Evolutionary conservation across 2,113 vertebrate species (phyloP), one percentile per base, ranked within the genome.

Genomic region (Spea multiplicata): DNA sequence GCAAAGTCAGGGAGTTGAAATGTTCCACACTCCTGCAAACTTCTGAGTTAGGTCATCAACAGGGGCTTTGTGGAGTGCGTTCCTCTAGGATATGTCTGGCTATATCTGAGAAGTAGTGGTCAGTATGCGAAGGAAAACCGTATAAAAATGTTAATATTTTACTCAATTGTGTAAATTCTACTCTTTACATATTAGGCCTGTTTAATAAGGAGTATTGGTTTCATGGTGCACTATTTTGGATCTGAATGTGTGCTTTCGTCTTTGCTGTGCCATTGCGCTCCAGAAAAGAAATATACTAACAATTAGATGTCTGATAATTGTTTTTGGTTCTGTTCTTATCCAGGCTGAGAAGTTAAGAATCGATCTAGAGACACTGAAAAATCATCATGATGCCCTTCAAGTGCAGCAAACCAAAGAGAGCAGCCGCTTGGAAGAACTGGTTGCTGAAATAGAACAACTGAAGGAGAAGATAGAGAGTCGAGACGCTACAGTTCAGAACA

Each of bases 331-430:
- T 76, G 66, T 75, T 74, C 49, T 67, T 67, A 66, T 16, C 14
- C 82, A 88, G 87, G 81, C 30, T 47, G 81, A 13, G 8, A 57
- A 69, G 6, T 14, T 69, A n/a, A 69, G 49, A 4, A 52, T 47
- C 6, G 74, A 76, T 10, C 16, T 76, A 17, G 17, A 76, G 44
- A 30, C 55, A 5, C 66, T 69, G 44, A 14, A 69, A 61, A 44
- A 57, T 16, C 30, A 76, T 14, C 45, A 59, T 59, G 45, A 16
- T 14, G 4, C 48, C 14, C 6, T 76, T 0, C 0, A 14, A 10
- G n/a, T n/a, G 12, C 8, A 30, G 5, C 44, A 76, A 6, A 30
- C 3, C 8, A 14, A 12, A 7, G 67, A 57, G 6, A 59, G n/a
- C 16, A 8, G 6, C 14, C 44, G 50, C 5, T 16, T 68, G 16